These are phyloP conservation scores for Peromyscus californicus DNA, from an alignment of 2,113 vertebrate genomes.

Conservation along the genomic window DNA sequence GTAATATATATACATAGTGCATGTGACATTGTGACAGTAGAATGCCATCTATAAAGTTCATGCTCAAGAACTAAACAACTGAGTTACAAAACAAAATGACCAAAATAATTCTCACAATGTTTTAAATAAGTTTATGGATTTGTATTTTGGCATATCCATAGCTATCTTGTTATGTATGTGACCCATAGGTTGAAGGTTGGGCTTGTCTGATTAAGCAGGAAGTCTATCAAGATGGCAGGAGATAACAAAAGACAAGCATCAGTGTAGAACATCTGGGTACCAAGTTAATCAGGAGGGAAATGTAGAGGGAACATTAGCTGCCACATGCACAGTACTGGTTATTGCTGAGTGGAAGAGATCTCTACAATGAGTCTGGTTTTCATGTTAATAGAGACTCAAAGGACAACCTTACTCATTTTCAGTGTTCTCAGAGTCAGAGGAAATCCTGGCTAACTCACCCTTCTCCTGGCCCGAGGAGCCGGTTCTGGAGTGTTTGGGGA, in stretches of 20 bases:
- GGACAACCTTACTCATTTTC: not conserved
- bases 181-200: not conserved
- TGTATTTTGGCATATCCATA: not conserved
- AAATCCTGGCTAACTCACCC: conserved; percentile 88
- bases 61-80: not conserved
- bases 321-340: not conserved
- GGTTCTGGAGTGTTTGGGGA: conserved; percentile 92
- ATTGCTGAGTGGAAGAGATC: not conserved
- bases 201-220: not conserved
- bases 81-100: not conserved
- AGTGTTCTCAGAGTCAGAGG: not conserved
- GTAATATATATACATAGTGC: not conserved
- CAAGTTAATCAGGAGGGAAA: not conserved
- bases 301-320: not conserved
- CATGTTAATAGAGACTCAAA: not conserved
- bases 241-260: not conserved
- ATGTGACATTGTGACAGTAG: not conserved
- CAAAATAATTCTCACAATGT: not conserved
- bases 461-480: conserved; percentile 91
- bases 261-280: not conserved
- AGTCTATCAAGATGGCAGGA: not conserved
- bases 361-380: not conserved
- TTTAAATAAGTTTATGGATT: not conserved
- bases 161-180: not conserved
- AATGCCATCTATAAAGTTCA: not conserved